Conservation (phyloP, 1,140 invertebrate genomes). For the Elymnias hypermnestra region DNA sequence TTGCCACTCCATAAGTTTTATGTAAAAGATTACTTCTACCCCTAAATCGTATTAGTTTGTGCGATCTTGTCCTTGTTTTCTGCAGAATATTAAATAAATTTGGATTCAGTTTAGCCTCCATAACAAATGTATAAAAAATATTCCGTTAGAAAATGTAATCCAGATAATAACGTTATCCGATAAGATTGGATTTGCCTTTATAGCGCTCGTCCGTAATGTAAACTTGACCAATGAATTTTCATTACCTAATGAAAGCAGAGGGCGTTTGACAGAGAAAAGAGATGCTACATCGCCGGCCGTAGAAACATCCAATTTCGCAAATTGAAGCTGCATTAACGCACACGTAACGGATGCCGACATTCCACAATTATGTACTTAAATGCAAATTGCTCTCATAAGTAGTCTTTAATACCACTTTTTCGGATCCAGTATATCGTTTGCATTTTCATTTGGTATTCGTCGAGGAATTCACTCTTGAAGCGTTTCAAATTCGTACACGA, state of each 20-base stretch:
- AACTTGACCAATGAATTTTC: constrained; percentile 37
- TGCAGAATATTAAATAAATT: no score
- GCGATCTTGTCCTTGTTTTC: no score
- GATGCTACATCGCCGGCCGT: constrained; percentile 28
- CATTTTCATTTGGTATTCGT: constrained; percentile 49
- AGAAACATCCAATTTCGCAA: constrained; percentile 50
- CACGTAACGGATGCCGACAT: constrained; percentile 30
- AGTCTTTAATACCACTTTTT: constrained; percentile 33
- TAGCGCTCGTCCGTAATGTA: constrained; percentile 25
- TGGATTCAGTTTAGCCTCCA: no score
- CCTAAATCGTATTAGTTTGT: no score
- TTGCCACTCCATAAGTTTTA: no score
- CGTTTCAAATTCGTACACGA: constrained; percentile 43
- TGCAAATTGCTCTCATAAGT: constrained; percentile 48
- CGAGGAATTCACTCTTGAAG: constrained; percentile 34
- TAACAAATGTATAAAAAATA: no score
- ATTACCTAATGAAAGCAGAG: constrained; percentile 42
- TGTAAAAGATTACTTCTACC: no score
- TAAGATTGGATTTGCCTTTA: constrained; percentile 33
- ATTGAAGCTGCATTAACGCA: constrained; percentile 45
- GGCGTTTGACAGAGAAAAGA: constrained; percentile 39
- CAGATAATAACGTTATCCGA: constrained; percentile 26
- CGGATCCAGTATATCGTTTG: constrained; percentile 45
- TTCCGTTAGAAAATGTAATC: constrained; percentile 20
- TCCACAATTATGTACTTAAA: constrained; percentile 45